These are phyloP conservation scores for Psophia crepitans DNA, from an alignment of 2,113 vertebrate genomes.

Conservation along the genomic window DNA sequence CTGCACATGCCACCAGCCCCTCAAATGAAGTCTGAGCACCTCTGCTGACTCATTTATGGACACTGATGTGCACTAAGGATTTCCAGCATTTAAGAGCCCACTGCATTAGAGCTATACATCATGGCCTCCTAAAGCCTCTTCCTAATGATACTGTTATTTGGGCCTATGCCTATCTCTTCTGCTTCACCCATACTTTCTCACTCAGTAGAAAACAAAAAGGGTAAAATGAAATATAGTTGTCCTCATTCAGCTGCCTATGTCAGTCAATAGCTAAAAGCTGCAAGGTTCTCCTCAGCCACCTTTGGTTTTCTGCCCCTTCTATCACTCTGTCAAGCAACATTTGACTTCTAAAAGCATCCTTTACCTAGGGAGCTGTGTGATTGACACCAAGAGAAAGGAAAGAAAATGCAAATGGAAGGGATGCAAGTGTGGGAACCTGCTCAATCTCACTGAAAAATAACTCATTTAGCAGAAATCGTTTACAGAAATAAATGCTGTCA, in stretches of 20 bases:
- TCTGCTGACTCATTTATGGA: neutral
- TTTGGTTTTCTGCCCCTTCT: neutral
- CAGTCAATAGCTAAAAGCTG: neutral
- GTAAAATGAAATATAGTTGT: neutral
- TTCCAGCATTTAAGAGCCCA: neutral
- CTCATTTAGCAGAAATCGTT: conserved; percentile 41
- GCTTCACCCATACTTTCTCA: neutral
- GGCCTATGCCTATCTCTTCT: neutral
- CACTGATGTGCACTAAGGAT: neutral
- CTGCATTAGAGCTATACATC: neutral
- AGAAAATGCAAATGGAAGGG: neutral
- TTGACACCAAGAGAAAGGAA: neutral
- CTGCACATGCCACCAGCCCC: neutral
- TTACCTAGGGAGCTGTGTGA: neutral
- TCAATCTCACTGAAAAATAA: conserved; percentile 9
- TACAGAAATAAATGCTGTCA: conserved; percentile 37
- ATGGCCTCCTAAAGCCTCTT: neutral
- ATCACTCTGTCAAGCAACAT: neutral
- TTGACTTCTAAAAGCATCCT: neutral
- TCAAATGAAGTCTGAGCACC: neutral
- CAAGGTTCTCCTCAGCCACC: neutral
- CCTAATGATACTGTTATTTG: neutral
- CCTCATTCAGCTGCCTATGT: neutral
- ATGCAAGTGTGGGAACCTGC: neutral
- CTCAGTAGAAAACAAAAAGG: neutral